phyloP scores from a whole-genome alignment of 2,888 invertebrate species.

The Drosophila picticornis region DNA sequence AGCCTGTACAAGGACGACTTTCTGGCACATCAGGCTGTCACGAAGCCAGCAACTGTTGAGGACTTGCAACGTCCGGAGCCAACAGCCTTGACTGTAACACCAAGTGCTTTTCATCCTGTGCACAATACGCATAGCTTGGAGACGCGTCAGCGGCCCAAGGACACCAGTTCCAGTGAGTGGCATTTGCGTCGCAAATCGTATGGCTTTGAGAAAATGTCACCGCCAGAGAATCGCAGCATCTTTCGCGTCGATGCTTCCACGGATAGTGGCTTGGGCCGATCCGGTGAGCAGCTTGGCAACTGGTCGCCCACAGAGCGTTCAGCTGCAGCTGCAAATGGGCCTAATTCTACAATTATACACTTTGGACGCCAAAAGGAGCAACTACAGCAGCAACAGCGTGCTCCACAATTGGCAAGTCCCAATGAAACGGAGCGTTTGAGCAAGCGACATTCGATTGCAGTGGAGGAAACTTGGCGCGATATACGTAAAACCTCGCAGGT shows the following conservation, averaged over 20 bases:
- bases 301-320: conserved; percentile 84
- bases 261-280: conserved; percentile 91
- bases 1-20: conserved; percentile 85
- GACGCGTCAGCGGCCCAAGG: conserved; percentile 80
- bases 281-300: conserved; percentile 89
- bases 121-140: conserved; percentile 83
- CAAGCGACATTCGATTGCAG: conserved; percentile 87
- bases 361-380: conserved; percentile 68
- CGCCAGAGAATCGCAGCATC: conserved; percentile 82
- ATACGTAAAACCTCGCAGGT: conserved; percentile 84
- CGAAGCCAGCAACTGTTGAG: conserved; percentile 30
- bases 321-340: conserved; percentile 38
- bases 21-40: conserved; percentile 59
- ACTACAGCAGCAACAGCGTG: conserved; percentile 23
- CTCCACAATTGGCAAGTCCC: conserved; percentile 19
- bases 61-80: conserved; percentile 11
- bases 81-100: conserved; percentile 17
- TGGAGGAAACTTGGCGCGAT: conserved; percentile 87
- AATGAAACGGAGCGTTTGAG: conserved; percentile 64
- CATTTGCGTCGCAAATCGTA: conserved; percentile 91
- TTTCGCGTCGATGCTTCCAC: conserved; percentile 90
- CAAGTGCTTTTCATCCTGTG: conserved; percentile 65
- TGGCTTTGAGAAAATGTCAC: conserved; percentile 88
- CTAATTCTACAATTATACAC: conserved; percentile 82
- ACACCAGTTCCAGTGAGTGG: conserved; percentile 87